Percentiles rank a stretch among this genome's conserved stretches.
Evolutionary conservation across 1,140 invertebrate species (phyloP).

Genomic region (Macrostomum lignano): DNA sequence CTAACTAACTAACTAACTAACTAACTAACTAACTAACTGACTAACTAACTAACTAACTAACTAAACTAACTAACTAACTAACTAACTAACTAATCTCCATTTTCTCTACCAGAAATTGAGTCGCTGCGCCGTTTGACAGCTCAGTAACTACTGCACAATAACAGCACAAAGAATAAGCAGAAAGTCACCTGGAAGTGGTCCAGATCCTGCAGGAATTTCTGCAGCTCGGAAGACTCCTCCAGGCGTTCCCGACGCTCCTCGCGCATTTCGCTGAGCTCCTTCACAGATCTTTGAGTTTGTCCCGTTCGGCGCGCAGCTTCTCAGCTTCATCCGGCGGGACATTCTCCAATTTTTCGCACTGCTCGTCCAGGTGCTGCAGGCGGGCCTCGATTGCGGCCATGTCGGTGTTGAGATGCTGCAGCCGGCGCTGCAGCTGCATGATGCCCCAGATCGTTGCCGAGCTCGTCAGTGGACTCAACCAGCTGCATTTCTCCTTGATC

Average conservation of each 20-base stretch:
- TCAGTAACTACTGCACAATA: no score
- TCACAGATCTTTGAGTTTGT: constrained; percentile 66
- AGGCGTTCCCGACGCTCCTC: constrained; percentile 86
- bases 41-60: no score
- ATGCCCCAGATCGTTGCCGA: constrained; percentile 52
- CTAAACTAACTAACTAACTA: no score
- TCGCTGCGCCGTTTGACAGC: no score
- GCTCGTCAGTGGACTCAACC: constrained; percentile 59
- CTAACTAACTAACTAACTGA: no score
- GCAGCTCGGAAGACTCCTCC: constrained; percentile 88
- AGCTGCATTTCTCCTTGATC: constrained; percentile 97
- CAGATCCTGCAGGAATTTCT: constrained; percentile 82
- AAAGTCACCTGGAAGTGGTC: constrained; percentile 97
- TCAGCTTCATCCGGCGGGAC: constrained; percentile 84
- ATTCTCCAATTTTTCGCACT: constrained; percentile 58
- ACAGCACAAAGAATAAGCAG: no score
- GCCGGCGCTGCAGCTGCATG: constrained; percentile 49
- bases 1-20: no score
- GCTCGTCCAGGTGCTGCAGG: constrained; percentile 39
- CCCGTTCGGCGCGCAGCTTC: constrained; percentile 58
- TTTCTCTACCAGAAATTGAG: no score
- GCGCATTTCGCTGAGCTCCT: constrained; percentile 59
- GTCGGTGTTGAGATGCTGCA: constrained; percentile 92
- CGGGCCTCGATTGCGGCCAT: constrained; percentile 89
- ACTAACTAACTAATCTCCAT: no score